Conservation (phyloP, 2,113 vertebrate species). For the Symphodus melops region DNA sequence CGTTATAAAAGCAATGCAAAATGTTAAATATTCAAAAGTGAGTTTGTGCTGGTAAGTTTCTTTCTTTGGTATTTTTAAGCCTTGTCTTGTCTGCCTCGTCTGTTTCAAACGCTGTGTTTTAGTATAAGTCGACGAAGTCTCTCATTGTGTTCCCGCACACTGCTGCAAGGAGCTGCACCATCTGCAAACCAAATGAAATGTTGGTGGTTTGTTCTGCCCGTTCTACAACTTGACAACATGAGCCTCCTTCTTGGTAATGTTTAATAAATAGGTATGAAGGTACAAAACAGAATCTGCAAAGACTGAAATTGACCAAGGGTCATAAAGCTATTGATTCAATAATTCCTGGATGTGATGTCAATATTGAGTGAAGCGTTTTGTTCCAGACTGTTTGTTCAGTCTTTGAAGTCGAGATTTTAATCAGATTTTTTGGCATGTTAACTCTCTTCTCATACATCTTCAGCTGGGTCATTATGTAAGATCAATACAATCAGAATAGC, state of each 20-base stretch:
- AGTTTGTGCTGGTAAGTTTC: no score
- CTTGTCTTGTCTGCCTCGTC: no score
- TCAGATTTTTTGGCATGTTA: slow-evolving; percentile 67
- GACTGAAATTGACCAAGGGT: not conserved
- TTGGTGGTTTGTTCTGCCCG: not conserved
- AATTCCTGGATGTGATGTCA: slow-evolving; percentile 55
- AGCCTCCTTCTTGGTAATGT: not conserved
- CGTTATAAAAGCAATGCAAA: no score
- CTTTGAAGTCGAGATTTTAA: slow-evolving; percentile 64
- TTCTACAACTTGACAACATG: not conserved
- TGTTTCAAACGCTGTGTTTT: no score
- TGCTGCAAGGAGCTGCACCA: no score
- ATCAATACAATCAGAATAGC: slow-evolving; percentile 77
- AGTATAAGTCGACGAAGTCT: no score
- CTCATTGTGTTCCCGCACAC: no score
- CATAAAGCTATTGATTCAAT: slow-evolving; percentile 49
- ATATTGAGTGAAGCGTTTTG: slow-evolving; percentile 59
- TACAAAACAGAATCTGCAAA: slow-evolving; percentile 20
- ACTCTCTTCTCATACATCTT: slow-evolving; percentile 71
- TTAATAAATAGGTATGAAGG: slow-evolving; percentile 4
- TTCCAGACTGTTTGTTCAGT: slow-evolving; percentile 57
- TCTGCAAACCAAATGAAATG: no score
- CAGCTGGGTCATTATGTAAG: slow-evolving; percentile 72
- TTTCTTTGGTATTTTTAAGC: no score
- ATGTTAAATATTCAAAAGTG: no score